Evolutionary conservation across 1,140 invertebrate genomes (phyloP).

Genomic region (Cotesia typhae): DNA sequence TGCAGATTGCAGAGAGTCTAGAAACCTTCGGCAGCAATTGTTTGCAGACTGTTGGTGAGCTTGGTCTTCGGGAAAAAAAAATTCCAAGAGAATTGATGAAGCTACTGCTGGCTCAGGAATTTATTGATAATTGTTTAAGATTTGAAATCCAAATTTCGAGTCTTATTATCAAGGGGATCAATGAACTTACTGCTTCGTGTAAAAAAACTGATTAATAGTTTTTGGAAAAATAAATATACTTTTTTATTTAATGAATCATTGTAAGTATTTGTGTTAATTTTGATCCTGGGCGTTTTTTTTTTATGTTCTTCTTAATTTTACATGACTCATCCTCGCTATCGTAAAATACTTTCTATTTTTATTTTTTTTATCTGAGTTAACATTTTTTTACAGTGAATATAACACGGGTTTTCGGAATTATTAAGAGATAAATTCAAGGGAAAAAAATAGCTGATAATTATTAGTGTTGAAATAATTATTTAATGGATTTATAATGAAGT

Average conservation of each 20-base stretch:
- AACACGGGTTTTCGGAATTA: too few species aligned
- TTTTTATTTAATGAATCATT: too few species aligned
- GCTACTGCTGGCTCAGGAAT: slow-evolving; percentile 37
- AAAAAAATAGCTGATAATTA: background rate
- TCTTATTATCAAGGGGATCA: too few species aligned
- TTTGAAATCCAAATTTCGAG: too few species aligned
- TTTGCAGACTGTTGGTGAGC: background rate
- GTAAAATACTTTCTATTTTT: slow-evolving; percentile 9
- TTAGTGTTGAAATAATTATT: too few species aligned
- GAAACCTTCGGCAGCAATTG: slow-evolving; percentile 40
- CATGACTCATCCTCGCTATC: background rate
- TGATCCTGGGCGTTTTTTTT: background rate
- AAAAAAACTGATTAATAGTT: background rate
- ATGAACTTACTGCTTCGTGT: background rate
- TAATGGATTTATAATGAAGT: too few species aligned
- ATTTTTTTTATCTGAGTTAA: background rate
- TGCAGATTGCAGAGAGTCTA: slow-evolving; percentile 16
- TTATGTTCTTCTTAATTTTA: slow-evolving; percentile 4
- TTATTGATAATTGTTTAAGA: slow-evolving; percentile 38
- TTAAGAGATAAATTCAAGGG: too few species aligned
- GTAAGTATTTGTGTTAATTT: too few species aligned
- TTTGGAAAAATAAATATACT: too few species aligned
- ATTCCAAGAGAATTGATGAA: slow-evolving; percentile 23
- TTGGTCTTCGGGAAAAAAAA: background rate
- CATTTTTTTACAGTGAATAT: slow-evolving; percentile 10